phyloP scores from a whole-genome alignment of 1,140 invertebrate species.

The Procambarus virginalis region DNA sequence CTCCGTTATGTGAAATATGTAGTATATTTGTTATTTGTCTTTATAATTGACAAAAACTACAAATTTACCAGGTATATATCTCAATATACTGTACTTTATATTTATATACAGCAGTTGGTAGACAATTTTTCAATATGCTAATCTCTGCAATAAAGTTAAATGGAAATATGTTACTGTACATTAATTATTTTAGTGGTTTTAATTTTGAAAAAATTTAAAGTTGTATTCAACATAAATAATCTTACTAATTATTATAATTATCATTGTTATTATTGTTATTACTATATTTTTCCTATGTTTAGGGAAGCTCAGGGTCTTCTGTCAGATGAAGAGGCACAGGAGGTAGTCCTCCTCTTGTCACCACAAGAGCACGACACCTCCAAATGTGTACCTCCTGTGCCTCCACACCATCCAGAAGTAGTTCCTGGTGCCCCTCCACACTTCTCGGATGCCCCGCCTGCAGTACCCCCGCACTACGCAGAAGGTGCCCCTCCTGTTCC shows the following conservation, averaged over 20 bases:
- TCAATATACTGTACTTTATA: no score
- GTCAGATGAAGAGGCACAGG: conserved; percentile 55
- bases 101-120: no score
- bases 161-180: background rate
- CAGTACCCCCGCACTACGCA: conserved; percentile 20
- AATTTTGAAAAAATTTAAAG: background rate
- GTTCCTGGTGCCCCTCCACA: conserved; percentile 22
- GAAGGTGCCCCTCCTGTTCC: conserved; percentile 29
- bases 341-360: conserved; percentile 33
- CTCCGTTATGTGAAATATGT: background rate
- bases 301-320: conserved; percentile 39
- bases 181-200: background rate
- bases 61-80: no score
- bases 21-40: background rate
- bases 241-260: no score
- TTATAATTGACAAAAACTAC: background rate
- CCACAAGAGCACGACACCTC: conserved; percentile 32
- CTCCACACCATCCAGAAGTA: conserved; percentile 19
- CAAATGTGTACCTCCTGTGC: conserved; percentile 19
- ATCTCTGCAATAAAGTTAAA: background rate
- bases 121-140: background rate
- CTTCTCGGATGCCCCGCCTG: conserved; percentile 2
- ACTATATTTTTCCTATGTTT: background rate
- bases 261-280: background rate
- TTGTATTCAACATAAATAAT: no score